A percentile compares a stretch with the other conserved stretches of the same genome.
Evolutionary conservation across 2,888 invertebrate genomes (phyloP).

Genomic region (Pharmacophagus antenor): DNA sequence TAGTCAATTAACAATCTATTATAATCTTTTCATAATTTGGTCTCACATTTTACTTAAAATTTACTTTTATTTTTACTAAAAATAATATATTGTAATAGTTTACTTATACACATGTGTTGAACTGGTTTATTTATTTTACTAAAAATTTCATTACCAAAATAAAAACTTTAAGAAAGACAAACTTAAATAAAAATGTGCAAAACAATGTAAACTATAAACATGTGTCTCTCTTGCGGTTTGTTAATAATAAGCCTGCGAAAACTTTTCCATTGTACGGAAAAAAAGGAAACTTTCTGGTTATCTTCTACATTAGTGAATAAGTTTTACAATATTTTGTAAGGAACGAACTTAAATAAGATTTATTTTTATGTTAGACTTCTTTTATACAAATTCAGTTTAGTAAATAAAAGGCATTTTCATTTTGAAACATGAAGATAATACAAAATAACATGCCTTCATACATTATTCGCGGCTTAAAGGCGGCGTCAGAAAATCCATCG

Average conservation of each 20-base stretch:
- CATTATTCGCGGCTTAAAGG: slow-evolving; percentile 2
- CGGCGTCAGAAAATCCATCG: slow-evolving; percentile 1
- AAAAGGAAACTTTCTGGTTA: neutral
- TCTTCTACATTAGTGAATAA: neutral
- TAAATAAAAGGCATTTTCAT: slow-evolving; percentile 2
- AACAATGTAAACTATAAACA: slow-evolving; percentile 10
- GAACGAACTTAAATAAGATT: neutral
- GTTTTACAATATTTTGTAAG: neutral
- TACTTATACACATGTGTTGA: too few relatives aligned
- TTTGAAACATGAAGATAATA: neutral
- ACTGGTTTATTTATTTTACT: too few relatives aligned
- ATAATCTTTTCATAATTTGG: too few relatives aligned
- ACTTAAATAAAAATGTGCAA: slow-evolving; percentile 5
- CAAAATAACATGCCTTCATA: slow-evolving; percentile 1
- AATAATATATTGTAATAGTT: too few relatives aligned
- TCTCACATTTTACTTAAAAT: too few relatives aligned
- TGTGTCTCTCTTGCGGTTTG: neutral
- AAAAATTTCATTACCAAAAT: too few relatives aligned
- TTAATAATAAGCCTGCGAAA: slow-evolving; percentile 1
- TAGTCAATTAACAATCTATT: too few relatives aligned
- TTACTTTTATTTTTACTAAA: too few relatives aligned
- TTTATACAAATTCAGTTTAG: neutral
- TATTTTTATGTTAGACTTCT: neutral
- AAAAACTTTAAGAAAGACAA: slow-evolving; percentile 1
- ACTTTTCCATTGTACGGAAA: slow-evolving; percentile 8